Evolutionary conservation across 2,113 vertebrate genomes (phyloP), one percentile per base, ranked within the genome.

Genomic region (Takifugu flavidus): DNA sequence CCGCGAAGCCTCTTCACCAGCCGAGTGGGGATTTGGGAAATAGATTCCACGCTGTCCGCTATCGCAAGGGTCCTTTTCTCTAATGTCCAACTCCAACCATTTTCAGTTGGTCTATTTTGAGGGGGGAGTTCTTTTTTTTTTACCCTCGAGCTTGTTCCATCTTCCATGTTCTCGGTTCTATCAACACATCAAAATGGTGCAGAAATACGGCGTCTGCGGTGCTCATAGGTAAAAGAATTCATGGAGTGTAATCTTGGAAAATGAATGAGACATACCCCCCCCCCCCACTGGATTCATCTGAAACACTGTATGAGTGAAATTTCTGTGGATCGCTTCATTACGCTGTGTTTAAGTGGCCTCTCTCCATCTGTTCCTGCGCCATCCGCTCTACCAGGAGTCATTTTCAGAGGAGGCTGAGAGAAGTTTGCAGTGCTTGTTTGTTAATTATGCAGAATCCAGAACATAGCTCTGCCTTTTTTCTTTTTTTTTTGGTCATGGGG

Each of bases 341-440:
- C 71, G 27, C 74, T 75, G 53, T 77, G 72, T 84, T 85, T 67
- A 83, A 80, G 78, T 84, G 76, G 79, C 70, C 77, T 67, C 65
- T 78, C 71, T 80, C 88, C 86, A 89, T 87, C 86, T 88, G 84
- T 85, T 83, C 60, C 73, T 64, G 67, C 66, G 65, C 69, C 80
- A 74, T 72, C 74, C 58, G 49, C 74, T 83, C 78, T 79, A 73
- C 76, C 80, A 75, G 68, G 64, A 83, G 68, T 84, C 72, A 62
- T 78, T 86, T 80, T 70, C 56, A 70, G 76, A 78, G 67, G 49
- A 75, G 77, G 59, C 65, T 6, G 61, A 65, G 80, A 70, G 73
- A 84, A 70, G 56, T 84, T 85, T 82, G 46, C 70, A 50, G 64
- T 27, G 46, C 65, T 67, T 56, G 78, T 78, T 78, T 62, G 78